These are phyloP conservation scores for Hedya salicella DNA, from an alignment of 2,888 invertebrate genomes.

Conservation along the genomic window DNA sequence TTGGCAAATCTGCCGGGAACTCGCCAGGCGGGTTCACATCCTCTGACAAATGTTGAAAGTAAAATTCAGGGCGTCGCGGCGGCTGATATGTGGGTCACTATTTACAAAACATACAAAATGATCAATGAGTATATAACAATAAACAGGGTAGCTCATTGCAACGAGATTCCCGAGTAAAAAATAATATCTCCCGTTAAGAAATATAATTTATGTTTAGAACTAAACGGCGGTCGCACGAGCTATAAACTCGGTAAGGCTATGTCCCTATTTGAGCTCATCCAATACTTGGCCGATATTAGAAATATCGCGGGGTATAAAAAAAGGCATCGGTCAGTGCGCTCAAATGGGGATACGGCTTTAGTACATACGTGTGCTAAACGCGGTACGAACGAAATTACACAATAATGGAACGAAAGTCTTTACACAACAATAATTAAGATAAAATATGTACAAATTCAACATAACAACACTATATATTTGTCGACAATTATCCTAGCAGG, in stretches of 20 bases:
- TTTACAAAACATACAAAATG: slow-evolving; percentile 69
- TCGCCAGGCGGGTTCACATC: too few relatives aligned
- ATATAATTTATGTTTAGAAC: slow-evolving; percentile 48
- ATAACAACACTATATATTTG: slow-evolving; percentile 64
- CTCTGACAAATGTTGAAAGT: slow-evolving; percentile 43
- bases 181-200: slow-evolving; percentile 50
- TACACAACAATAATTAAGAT: slow-evolving; percentile 76
- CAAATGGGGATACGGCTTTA: slow-evolving; percentile 11
- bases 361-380: slow-evolving; percentile 20
- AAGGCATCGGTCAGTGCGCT: slow-evolving; percentile 7
- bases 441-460: slow-evolving; percentile 72
- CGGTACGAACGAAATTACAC: slow-evolving; percentile 33
- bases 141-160: slow-evolving; percentile 47
- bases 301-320: not conserved
- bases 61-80: slow-evolving; percentile 49
- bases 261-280: slow-evolving; percentile 10
- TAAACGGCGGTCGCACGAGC: slow-evolving; percentile 43
- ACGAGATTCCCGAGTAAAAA: slow-evolving; percentile 52
- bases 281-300: not conserved
- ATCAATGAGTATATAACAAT: slow-evolving; percentile 68
- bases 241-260: slow-evolving; percentile 30
- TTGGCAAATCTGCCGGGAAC: too few relatives aligned
- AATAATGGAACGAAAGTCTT: slow-evolving; percentile 58
- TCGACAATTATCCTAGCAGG: slow-evolving; percentile 50
- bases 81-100: slow-evolving; percentile 67